These are phyloP conservation scores for Pristionchus entomophagus DNA, from an alignment of 2,888 invertebrate species.

Conservation along the genomic window DNA sequence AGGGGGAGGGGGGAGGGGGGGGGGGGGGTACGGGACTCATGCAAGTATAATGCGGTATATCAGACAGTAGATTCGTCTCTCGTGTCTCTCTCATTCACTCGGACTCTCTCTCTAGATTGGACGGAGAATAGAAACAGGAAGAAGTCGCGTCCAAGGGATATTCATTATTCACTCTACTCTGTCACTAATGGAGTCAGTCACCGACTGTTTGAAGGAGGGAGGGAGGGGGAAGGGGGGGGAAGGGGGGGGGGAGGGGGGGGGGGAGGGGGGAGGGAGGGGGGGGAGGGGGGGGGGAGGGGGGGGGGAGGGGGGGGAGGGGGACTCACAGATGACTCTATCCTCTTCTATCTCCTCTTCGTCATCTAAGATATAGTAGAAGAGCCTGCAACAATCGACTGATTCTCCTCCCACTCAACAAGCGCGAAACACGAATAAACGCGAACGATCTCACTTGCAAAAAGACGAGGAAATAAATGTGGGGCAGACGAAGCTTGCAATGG, in stretches of 20 bases:
- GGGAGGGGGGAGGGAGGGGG: not conserved
- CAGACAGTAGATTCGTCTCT: conserved; percentile 6
- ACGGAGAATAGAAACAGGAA: not conserved
- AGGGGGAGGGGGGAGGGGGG: not conserved
- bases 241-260: too few relatives aligned
- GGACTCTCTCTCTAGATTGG: not conserved
- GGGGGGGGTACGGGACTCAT: not conserved
- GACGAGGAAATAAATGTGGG: not conserved
- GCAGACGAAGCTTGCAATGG: not conserved
- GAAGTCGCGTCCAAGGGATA: not conserved
- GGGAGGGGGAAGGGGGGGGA: too few relatives aligned
- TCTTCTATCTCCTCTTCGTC: not conserved
- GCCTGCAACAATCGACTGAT: not conserved
- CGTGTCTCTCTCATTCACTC: not conserved
- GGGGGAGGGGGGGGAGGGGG: not conserved
- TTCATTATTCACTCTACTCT: conserved; percentile 31
- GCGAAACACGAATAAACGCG: conserved; percentile 5
- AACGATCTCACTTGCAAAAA: not conserved
- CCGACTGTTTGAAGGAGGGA: not conserved
- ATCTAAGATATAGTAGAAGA: not conserved
- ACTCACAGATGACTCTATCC: not conserved
- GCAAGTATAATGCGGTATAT: conserved; percentile 25
- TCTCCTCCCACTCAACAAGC: not conserved
- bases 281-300: not conserved
- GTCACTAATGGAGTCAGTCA: not conserved